These are phyloP conservation scores for Phengaris arion DNA, from an alignment of 2,888 invertebrate species.

Conservation along the genomic window DNA sequence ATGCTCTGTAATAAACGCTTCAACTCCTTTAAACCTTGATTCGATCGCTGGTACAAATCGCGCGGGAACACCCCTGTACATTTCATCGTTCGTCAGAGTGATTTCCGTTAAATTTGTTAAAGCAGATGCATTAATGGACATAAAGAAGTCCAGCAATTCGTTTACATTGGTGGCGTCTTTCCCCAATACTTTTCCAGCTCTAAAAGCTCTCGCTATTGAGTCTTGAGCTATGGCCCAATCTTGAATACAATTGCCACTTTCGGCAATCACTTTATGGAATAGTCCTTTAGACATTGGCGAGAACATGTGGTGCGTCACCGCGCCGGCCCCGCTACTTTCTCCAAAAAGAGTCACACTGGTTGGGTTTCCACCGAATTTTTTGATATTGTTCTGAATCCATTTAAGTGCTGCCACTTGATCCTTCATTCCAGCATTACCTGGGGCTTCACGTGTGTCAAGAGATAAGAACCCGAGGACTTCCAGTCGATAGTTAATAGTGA, in stretches of 20 bases:
- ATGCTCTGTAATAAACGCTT: constrained; percentile 45
- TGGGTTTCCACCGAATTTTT: constrained; percentile 50
- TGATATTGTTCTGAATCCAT: constrained; percentile 52
- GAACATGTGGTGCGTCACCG: constrained; percentile 55
- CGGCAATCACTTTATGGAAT: constrained; percentile 54
- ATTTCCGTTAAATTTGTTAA: constrained; percentile 43
- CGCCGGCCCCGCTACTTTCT: constrained; percentile 56
- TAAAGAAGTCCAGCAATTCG: constrained; percentile 43
- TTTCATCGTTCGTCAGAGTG: constrained; percentile 45
- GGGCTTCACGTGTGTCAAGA: constrained; percentile 51
- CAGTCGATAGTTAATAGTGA: constrained; percentile 61
- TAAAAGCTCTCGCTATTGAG: constrained; percentile 40
- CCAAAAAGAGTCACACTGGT: constrained; percentile 56
- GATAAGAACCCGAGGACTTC: constrained; percentile 55
- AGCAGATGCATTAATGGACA: constrained; percentile 41
- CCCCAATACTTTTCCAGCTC: constrained; percentile 43
- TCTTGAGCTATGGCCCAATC: constrained; percentile 43
- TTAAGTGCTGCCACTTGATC: constrained; percentile 54
- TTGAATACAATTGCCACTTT: constrained; percentile 50
- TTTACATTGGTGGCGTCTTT: constrained; percentile 40
- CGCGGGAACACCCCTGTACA: constrained; percentile 44
- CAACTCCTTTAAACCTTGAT: constrained; percentile 43
- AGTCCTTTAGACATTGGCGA: constrained; percentile 56
- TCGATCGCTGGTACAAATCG: constrained; percentile 50
- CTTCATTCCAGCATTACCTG: constrained; percentile 59